Evolutionary conservation across 64 coral and sea anemone genomes (phyloP).

Genomic region (Pocillopora damicornis): DNA sequence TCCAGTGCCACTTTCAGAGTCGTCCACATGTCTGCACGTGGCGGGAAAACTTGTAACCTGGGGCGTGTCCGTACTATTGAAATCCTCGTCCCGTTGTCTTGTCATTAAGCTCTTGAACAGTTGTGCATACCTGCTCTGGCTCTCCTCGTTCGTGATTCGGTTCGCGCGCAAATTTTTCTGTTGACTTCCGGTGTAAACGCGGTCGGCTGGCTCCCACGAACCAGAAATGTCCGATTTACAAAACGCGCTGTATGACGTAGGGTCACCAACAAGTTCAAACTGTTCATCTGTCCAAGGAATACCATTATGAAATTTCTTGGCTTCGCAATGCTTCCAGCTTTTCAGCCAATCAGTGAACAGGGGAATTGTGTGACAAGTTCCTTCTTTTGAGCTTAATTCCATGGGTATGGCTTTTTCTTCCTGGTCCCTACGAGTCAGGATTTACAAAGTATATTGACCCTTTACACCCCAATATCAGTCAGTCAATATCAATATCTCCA

Average conservation of each 20-base stretch:
- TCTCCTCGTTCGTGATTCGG: not conserved
- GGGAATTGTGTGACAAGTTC: constrained; percentile 20
- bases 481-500: too few relatives aligned
- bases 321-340: constrained; percentile 29
- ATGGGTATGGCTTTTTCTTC: not conserved
- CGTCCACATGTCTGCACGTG: constrained; percentile 27
- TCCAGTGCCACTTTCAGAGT: not conserved
- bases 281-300: constrained; percentile 60
- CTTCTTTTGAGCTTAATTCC: not conserved
- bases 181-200: constrained; percentile 33
- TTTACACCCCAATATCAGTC: not conserved
- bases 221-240: constrained; percentile 55
- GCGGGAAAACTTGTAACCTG: constrained; percentile 27
- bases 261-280: constrained; percentile 6
- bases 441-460: not conserved
- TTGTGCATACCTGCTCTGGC: constrained; percentile 20
- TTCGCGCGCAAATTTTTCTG: not conserved
- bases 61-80: not conserved
- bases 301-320: constrained; percentile 16
- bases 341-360: constrained; percentile 59
- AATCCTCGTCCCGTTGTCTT: not conserved
- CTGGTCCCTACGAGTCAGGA: not conserved
- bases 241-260: constrained; percentile 34
- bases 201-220: constrained; percentile 46
- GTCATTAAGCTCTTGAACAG: constrained; percentile 16